phyloP scores from a whole-genome alignment of 2,113 vertebrate species.

The Pseudolaguvia tuberculata region DNA sequence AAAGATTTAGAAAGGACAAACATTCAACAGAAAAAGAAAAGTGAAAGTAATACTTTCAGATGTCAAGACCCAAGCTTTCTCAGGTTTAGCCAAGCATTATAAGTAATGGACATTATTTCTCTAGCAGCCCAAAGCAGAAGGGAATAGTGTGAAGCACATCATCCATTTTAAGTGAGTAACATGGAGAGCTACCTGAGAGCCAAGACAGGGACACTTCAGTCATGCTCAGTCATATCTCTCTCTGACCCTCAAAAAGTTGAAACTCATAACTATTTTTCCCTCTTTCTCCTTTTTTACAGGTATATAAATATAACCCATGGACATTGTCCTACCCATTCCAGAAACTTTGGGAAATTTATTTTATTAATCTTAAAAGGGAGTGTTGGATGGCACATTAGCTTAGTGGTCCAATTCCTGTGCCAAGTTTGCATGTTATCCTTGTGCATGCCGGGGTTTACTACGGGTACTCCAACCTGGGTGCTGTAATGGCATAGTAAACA shows the following conservation, averaged over 20 bases:
- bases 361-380: no score
- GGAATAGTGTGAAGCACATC: constrained; percentile 31
- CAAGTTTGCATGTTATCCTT: no score
- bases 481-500: no score
- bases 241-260: background rate
- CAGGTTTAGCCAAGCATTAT: constrained; percentile 17
- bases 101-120: constrained; percentile 19
- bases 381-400: no score
- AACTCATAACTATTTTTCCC: background rate
- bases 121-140: constrained; percentile 20
- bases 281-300: background rate
- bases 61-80: constrained; percentile 19
- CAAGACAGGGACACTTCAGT: background rate
- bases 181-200: constrained; percentile 24
- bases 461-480: no score
- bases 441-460: no score
- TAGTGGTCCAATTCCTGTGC: no score
- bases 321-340: constrained; percentile 5
- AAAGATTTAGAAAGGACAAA: background rate
- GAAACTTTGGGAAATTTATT: no score
- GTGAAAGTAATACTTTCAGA: background rate
- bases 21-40: background rate
- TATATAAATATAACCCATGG: background rate
- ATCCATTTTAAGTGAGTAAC: constrained; percentile 25
- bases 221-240: background rate